phyloP scores from a whole-genome alignment of 2,888 invertebrate genomes.

The Eristalis intricaria region DNA sequence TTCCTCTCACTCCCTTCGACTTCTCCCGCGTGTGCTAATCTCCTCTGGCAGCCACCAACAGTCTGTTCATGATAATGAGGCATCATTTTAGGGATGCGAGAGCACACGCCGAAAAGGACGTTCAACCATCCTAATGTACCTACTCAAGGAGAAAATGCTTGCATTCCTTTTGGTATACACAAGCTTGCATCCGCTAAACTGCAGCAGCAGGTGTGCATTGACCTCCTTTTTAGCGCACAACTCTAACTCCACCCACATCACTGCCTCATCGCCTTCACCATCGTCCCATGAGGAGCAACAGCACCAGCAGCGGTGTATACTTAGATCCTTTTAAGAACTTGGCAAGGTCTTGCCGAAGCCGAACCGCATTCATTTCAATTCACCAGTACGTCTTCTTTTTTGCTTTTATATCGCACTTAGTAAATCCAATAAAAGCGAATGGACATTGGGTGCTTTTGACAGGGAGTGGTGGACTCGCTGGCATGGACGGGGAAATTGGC shows the following conservation, averaged over 20 bases:
- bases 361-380: constrained; percentile 68
- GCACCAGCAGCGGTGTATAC: neutral
- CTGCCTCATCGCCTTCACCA: neutral
- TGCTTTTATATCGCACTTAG: constrained; percentile 70
- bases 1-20: neutral
- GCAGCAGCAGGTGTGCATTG: constrained; percentile 70
- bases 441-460: constrained; percentile 30
- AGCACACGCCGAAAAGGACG: constrained; percentile 54
- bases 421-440: constrained; percentile 71
- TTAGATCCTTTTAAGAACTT: constrained; percentile 66
- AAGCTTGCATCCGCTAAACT: neutral
- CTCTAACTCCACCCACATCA: constrained; percentile 5
- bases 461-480: neutral
- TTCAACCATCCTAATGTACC: constrained; percentile 63
- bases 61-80: constrained; percentile 55
- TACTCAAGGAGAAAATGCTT: constrained; percentile 47
- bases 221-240: constrained; percentile 50
- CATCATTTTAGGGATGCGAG: constrained; percentile 36
- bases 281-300: neutral
- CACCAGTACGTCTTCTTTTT: constrained; percentile 41
- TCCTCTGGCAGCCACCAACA: constrained; percentile 2
- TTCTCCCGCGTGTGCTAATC: constrained; percentile 49
- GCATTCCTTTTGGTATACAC: constrained; percentile 6
- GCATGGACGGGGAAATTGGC: neutral
- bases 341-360: constrained; percentile 39